Conservation (phyloP, 2,113 vertebrate species). For the Scytalopus superciliaris region DNA sequence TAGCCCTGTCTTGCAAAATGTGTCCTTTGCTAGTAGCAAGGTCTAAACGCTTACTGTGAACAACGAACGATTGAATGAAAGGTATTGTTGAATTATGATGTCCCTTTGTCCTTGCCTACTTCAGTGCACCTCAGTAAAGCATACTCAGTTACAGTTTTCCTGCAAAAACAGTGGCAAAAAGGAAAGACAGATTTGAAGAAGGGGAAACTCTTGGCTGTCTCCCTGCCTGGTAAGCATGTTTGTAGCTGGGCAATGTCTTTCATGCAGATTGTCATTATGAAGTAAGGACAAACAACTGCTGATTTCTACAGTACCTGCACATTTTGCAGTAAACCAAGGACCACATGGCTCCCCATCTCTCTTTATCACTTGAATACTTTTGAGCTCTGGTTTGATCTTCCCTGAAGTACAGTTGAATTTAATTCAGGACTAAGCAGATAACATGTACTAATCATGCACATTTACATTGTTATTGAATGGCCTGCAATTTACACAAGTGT, state of each 20-base stretch:
- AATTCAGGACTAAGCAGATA: not conserved
- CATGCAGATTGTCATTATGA: not conserved
- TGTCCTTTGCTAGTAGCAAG: not conserved
- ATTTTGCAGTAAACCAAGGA: not conserved
- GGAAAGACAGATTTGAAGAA: not conserved
- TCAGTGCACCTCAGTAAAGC: not conserved
- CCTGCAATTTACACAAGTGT: not conserved
- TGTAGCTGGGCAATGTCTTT: not conserved
- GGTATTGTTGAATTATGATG: not conserved
- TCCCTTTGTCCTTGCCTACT: not conserved
- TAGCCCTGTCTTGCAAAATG: not conserved
- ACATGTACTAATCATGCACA: not conserved
- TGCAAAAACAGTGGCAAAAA: not conserved
- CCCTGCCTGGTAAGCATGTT: not conserved
- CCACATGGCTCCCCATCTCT: accelerated
- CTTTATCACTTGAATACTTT: not conserved
- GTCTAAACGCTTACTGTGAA: not conserved
- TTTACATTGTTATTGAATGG: not conserved
- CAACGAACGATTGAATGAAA: not conserved
- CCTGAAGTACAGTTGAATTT: not conserved
- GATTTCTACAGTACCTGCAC: not conserved
- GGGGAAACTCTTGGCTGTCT: not conserved
- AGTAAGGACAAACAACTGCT: not conserved
- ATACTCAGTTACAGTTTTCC: not conserved
- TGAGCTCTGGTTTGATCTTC: not conserved